Evolutionary conservation across 2,888 invertebrate genomes (phyloP).

Genomic region (Sarcophaga subvicina): DNA sequence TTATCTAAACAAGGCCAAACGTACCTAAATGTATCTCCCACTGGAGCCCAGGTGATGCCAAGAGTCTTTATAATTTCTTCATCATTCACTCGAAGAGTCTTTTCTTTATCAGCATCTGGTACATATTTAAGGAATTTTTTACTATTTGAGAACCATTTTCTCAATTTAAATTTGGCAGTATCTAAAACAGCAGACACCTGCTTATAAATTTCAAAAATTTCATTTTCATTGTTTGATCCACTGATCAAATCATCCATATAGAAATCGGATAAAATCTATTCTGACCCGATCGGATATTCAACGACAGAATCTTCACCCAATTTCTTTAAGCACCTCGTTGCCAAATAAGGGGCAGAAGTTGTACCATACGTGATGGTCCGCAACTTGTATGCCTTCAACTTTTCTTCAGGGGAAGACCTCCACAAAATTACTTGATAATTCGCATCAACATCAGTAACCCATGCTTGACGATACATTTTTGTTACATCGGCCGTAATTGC

Average conservation of each 20-base stretch:
- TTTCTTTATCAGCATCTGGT: slow-evolving; percentile 33
- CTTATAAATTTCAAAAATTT: slow-evolving; percentile 56
- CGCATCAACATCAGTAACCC: slow-evolving; percentile 54
- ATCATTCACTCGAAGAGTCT: slow-evolving; percentile 47
- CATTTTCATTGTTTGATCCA: slow-evolving; percentile 55
- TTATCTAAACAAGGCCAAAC: slow-evolving; percentile 19
- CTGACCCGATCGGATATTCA: slow-evolving; percentile 62
- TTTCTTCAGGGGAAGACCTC: slow-evolving; percentile 25
- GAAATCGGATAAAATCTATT: slow-evolving; percentile 51
- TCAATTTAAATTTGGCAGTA: slow-evolving; percentile 51
- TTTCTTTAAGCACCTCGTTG: slow-evolving; percentile 64
- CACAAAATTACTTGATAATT: slow-evolving; percentile 64
- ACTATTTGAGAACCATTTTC: slow-evolving; percentile 67
- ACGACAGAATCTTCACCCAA: slow-evolving; percentile 50
- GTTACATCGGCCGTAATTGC: slow-evolving; percentile 64
- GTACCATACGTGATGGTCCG: slow-evolving; percentile 10
- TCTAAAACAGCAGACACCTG: slow-evolving; percentile 54
- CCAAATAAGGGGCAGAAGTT: slow-evolving; percentile 68
- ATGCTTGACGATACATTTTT: slow-evolving; percentile 70
- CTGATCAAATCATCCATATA: slow-evolving; percentile 70
- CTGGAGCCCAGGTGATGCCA: slow-evolving; percentile 57
- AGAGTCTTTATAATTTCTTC: slow-evolving; percentile 56
- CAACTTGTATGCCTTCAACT: slow-evolving; percentile 46
- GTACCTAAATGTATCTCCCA: slow-evolving; percentile 42
- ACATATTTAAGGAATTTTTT: slow-evolving; percentile 29